Base-by-base conservation (phyloP, 2,888 invertebrate genomes). In the Lasioglossum lativentre region DNA sequence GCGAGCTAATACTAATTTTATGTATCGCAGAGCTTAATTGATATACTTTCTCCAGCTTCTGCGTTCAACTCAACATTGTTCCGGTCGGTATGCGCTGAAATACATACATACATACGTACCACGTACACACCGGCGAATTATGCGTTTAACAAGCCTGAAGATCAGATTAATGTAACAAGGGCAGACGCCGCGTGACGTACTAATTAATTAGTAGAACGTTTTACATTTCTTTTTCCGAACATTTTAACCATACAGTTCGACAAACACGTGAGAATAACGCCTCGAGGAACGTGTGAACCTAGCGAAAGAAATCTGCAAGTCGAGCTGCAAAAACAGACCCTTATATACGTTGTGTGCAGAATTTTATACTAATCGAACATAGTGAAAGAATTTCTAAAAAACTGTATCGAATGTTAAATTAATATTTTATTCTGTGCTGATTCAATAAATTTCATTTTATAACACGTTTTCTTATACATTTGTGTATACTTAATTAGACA, bases 141-240 rank as follows among this genome's bases (percentile, higher is more conserved):
- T 59, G 27, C 42, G 59, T 42, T 59, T 42, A 59, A 30, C 75
- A 42, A 42, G 75, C 59, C 27, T 75, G 75, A 59, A 59, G 59
- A 75, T 59, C 59, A 40, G 59, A 59, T 75, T 59, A 74, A 74
- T 74, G 52, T n/a, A 72, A 72, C 72, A 52, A 72, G 59, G 59
- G 78, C 40, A 68, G 74, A 68, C 68, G 8, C 38, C 38, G 68
- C 38, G 38, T 38, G 68, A 68, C 68, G 68, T 68, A 68, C 38
- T 68, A 68, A 68, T 68, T 68, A 68, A 68, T 68, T 68, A 68
- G 34, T 68, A 38, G 68, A 68, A 68, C 68, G 68, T 68, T 68
- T 68, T 38, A 68, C 68, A 38, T 68, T 68, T 68, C 19, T 68
- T 68, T 66, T 66, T 16, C 34, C 30, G 63, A 66, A 66, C 63